Evolutionary conservation across 2,888 invertebrate genomes (phyloP).

Genomic region (Incurvaria masculella): DNA sequence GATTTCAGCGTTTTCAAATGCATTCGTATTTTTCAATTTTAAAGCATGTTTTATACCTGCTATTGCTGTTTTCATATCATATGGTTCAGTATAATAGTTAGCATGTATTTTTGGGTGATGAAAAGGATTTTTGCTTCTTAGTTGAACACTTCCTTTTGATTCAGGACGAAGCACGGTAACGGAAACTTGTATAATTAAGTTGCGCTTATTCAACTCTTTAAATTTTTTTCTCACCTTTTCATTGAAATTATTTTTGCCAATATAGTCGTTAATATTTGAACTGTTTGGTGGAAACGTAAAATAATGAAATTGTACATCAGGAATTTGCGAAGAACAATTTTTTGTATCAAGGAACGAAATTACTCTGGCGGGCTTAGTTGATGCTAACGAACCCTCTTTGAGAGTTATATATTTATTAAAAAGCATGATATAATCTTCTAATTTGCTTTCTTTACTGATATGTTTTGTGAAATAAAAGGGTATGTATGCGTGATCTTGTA

Average conservation of each 20-base stretch:
- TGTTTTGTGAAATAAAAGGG: background rate
- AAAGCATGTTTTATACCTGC: slow-evolving; percentile 83
- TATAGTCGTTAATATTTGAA: background rate
- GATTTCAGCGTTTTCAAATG: slow-evolving; percentile 79
- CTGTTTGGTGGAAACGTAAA: background rate
- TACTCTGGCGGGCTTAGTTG: background rate
- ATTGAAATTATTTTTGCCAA: background rate
- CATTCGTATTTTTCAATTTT: slow-evolving; percentile 72
- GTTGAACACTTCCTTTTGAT: background rate
- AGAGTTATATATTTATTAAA: too few species aligned
- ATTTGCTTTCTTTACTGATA: too few species aligned
- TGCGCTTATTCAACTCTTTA: background rate
- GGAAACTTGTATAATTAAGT: background rate
- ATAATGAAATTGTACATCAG: background rate
- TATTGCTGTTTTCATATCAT: slow-evolving; percentile 74
- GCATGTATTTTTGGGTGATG: slow-evolving; percentile 63
- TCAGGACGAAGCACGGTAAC: background rate
- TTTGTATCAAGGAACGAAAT: background rate
- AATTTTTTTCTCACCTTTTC: background rate
- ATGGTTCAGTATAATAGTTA: slow-evolving; percentile 85
- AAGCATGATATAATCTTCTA: too few species aligned
- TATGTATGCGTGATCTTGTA: background rate
- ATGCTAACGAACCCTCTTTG: background rate
- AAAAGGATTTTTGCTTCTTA: background rate
- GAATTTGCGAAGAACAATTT: background rate